Percentiles rank a stretch among this genome's conserved stretches.
phyloP scores from a whole-genome alignment of 2,113 vertebrate species.

The Miniopterus natalensis region DNA sequence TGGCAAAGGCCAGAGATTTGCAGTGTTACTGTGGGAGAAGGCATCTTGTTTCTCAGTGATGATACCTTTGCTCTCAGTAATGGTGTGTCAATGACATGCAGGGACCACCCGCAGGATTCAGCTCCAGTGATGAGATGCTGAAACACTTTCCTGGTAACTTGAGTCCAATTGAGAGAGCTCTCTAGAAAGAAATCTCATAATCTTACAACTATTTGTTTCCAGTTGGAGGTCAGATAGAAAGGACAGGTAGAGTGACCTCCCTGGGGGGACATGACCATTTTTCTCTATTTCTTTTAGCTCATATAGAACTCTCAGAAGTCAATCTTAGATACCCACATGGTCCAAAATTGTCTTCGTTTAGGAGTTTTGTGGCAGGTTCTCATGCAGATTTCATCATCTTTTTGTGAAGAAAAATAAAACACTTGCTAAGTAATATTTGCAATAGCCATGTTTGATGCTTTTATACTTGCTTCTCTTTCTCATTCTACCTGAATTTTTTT shows the following conservation, averaged over 20 bases:
- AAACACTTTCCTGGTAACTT: not conserved
- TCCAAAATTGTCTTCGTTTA: not conserved
- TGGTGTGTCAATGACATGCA: not conserved
- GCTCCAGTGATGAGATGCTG: not conserved
- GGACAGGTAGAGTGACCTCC: not conserved
- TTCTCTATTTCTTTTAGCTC: not conserved
- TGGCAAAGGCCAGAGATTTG: not conserved
- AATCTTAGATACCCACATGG: not conserved
- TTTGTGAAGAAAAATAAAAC: slow-evolving; percentile 32
- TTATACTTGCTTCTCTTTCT: not conserved
- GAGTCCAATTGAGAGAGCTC: not conserved
- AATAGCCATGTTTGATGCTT: not conserved
- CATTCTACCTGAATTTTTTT: not conserved
- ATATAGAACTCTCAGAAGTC: not conserved
- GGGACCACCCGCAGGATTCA: rapidly evolving
- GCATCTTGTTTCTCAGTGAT: not conserved
- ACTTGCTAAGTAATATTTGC: not conserved
- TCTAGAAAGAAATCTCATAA: not conserved
- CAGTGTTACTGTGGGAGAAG: not conserved
- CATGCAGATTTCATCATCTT: not conserved
- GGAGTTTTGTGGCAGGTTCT: not conserved
- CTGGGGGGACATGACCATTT: not conserved
- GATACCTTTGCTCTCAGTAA: not conserved
- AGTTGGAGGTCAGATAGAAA: not conserved
- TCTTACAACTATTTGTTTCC: not conserved